Percentiles rank a stretch among this genome's conserved stretches.
Conservation (phyloP, 2,113 vertebrate genomes). For the Grantiella picta region DNA sequence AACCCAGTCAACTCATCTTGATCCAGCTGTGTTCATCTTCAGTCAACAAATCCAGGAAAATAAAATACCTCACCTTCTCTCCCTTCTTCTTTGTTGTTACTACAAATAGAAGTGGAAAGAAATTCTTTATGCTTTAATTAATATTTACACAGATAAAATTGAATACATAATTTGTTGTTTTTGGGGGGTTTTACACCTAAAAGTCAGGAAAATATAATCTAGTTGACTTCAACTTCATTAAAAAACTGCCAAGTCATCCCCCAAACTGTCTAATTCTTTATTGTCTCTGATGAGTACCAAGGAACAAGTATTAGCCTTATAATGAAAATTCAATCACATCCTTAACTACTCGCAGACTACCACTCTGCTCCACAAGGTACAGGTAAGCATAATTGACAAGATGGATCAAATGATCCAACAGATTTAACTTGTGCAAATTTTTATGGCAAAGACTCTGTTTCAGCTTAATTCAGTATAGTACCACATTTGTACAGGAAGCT, state of each 20-base stretch:
- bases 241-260: neutral
- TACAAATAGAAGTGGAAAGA: neutral
- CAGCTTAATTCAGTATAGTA: neutral
- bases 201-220: neutral
- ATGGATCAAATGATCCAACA: neutral
- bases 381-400: neutral
- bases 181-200: neutral
- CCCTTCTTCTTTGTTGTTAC: neutral
- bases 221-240: neutral
- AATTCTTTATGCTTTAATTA: neutral
- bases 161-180: accelerated
- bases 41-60: neutral
- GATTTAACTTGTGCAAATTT: neutral
- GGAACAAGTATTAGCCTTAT: neutral
- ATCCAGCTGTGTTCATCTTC: neutral
- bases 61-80: neutral
- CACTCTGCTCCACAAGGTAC: neutral
- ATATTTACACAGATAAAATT: neutral
- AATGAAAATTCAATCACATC: conserved; percentile 3
- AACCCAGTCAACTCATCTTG: neutral
- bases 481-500: neutral
- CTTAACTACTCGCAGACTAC: neutral
- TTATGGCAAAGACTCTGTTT: neutral
- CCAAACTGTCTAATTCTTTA: neutral
- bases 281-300: neutral